Evolutionary conservation across 2,888 invertebrate genomes (phyloP), one percentile per base, ranked within the genome.

Genomic region (Eudemis profundana): DNA sequence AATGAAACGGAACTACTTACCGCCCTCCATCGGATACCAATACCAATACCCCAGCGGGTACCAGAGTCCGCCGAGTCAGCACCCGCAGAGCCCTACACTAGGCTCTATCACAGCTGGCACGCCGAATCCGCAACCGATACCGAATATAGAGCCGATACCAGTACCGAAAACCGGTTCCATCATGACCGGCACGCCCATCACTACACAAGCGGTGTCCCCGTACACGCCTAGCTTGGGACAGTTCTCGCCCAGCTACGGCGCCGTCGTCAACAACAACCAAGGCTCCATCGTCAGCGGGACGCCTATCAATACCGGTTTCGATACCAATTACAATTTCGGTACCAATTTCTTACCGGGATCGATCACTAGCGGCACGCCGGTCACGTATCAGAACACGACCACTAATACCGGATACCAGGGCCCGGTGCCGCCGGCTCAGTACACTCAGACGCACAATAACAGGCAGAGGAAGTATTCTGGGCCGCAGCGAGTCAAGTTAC

Each of bases 1-100:
- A 83, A 97, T 97, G 97, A 96, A 96, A 83, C 93, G 95, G 74
- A 95, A 96, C 79, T 95, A 96, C 85, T 93, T 96, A 77, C 96
- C 96, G 60, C 95, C 96, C 68, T 94, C 95, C 53, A 93, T 95
- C 10, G 83, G 86, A 77, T 86, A 85, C 71, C 81, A 84, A 77
- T 82, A 83, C 85, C 86, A 85, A 74, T 79, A 86, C 69, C 86
- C 78, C 83, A 64, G 81, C 83, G 61, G 75, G 75, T 69, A 66
- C 57, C 73, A 73, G 68, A 76, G 73, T 67, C 73, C 69, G 61
- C 56, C 61, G 3, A 12, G 46, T 1, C 57, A 49, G 19, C 59
- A 70, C 27, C 76, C 79, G 2, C 84, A 84, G 33, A 80, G 78
- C 12, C 80, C 86, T 0, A 79, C 76, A 0, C 77, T 76, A 29